Conservation (phyloP, 1,140 invertebrate species). For the Panulirus ornatus region DNA sequence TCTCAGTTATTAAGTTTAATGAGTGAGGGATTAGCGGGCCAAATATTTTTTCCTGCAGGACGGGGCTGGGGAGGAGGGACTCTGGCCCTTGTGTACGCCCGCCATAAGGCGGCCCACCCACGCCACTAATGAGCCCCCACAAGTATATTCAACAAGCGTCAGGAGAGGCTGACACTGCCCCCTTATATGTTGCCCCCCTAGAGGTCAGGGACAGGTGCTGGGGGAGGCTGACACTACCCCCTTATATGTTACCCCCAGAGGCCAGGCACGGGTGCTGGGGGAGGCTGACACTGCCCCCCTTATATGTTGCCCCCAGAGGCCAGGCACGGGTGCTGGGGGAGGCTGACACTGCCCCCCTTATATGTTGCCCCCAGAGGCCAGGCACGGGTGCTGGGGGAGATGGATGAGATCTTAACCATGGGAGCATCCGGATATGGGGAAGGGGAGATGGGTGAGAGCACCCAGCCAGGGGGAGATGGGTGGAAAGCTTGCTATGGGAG, state of each 20-base stretch:
- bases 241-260: not conserved
- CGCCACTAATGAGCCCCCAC: not conserved
- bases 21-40: not conserved
- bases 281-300: not conserved
- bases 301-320: not conserved
- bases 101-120: not conserved
- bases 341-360: not conserved
- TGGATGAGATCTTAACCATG: no score
- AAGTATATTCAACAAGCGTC: not conserved
- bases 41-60: no score
- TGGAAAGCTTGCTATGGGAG: no score
- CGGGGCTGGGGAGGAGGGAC: not conserved
- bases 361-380: not conserved
- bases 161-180: not conserved
- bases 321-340: not conserved
- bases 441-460: no score
- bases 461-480: no score
- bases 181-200: not conserved
- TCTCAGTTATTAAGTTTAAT: not conserved
- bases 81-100: no score
- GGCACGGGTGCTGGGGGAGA: not conserved
- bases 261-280: not conserved
- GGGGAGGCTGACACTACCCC: not conserved
- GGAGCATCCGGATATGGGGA: no score
- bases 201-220: not conserved